phyloP scores from a whole-genome alignment of 1,140 invertebrate genomes.

The Dendrolimus kikuchii region DNA sequence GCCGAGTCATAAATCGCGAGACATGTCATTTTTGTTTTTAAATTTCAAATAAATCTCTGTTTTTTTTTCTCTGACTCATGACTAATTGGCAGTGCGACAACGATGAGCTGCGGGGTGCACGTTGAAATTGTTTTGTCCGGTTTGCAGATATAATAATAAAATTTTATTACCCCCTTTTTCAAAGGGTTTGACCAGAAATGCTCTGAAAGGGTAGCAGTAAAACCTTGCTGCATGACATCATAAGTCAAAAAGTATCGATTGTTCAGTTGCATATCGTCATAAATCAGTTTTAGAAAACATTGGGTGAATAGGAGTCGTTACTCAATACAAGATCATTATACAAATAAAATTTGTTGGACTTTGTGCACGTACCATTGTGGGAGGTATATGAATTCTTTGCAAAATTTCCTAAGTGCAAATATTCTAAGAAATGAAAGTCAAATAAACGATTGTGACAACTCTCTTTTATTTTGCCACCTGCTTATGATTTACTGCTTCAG shows the following conservation, averaged over 20 bases:
- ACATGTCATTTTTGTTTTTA: slow-evolving; percentile 44
- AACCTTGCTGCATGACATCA: slow-evolving; percentile 34
- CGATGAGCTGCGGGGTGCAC: slow-evolving; percentile 42
- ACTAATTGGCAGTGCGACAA: slow-evolving; percentile 53
- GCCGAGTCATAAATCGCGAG: slow-evolving; percentile 28
- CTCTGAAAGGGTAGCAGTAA: slow-evolving; percentile 59
- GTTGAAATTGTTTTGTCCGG: slow-evolving; percentile 41
- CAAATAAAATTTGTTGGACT: slow-evolving; percentile 68
- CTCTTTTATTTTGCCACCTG: slow-evolving; percentile 46
- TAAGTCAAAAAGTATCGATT: slow-evolving; percentile 61
- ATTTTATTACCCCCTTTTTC: slow-evolving; percentile 65
- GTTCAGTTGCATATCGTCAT: slow-evolving; percentile 63
- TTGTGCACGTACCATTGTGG: slow-evolving; percentile 61
- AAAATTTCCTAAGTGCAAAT: slow-evolving; percentile 27
- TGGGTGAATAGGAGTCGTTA: slow-evolving; percentile 40
- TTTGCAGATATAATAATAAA: slow-evolving; percentile 70
- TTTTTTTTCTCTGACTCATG: slow-evolving; percentile 40
- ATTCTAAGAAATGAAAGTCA: slow-evolving; percentile 62
- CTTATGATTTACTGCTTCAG: slow-evolving; percentile 25
- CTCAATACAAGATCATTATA: slow-evolving; percentile 67
- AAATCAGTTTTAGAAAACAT: slow-evolving; percentile 56
- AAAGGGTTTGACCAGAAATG: slow-evolving; percentile 59
- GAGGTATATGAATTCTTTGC: slow-evolving; percentile 48
- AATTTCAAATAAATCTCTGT: slow-evolving; percentile 39
- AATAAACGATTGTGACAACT: slow-evolving; percentile 29